Conservation (phyloP, 2,797 vertebrate species). For the Florisuga fusca region DNA sequence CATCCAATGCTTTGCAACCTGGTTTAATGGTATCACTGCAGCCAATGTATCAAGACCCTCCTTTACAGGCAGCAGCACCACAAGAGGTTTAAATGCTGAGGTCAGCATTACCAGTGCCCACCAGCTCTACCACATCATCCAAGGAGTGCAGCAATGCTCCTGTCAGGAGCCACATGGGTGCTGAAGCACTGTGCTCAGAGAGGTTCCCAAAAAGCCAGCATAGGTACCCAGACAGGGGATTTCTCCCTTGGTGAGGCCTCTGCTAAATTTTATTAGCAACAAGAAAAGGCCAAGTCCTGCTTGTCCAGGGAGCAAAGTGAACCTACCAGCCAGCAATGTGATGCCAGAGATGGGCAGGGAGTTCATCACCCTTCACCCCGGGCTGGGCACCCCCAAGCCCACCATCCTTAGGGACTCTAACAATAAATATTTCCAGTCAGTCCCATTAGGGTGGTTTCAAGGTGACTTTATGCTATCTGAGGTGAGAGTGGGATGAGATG, state of each 20-base stretch:
- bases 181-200: fast-evolving
- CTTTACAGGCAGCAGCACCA: background rate
- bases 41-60: background rate
- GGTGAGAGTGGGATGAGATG: no score
- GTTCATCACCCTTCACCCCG: background rate
- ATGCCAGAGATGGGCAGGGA: background rate
- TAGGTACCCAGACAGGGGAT: background rate
- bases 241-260: background rate
- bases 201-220: fast-evolving
- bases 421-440: background rate
- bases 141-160: background rate
- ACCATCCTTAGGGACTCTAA: fast-evolving
- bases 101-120: background rate
- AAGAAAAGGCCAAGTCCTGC: background rate
- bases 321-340: background rate
- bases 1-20: background rate
- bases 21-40: background rate
- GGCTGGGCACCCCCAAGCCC: fast-evolving
- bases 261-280: background rate
- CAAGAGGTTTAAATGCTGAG: background rate
- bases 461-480: fast-evolving
- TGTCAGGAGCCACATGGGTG: background rate
- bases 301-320: slow-evolving; percentile 16
- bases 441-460: background rate
- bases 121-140: background rate